Evolutionary conservation across 2,113 vertebrate species (phyloP), one percentile per base, ranked within the genome.

Genomic region (Gallinago jamesoni): DNA sequence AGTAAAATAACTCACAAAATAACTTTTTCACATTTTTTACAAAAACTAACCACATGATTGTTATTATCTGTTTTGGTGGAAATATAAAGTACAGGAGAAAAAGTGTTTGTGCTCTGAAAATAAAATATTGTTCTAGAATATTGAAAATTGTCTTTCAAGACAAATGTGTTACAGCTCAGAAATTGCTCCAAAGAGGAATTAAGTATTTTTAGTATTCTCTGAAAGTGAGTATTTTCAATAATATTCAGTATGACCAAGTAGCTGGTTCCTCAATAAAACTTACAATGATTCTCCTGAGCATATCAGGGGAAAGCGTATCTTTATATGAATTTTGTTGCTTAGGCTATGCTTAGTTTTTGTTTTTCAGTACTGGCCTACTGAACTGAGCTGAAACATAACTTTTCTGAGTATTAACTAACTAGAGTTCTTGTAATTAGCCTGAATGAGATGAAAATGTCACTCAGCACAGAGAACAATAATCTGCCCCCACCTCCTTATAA

Each of bases 1-100:
- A 14, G 22, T 76, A 73, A 84, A 87, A 70, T 55, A 87, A 66
- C 30, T 91, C 14, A 48, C 12, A 84, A 78, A 93, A 84, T 68
- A 59, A 15, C 47, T 27, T 39, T 66, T 35, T n/a, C 10, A 31
- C 27, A 16, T 7, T 33, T 87, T 87, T 52, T 53, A 28, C 11
- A 64, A n/a, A 72, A 84, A 30, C 7, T 25, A 69, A 14, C n/a
- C 8, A 25, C 3, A 33, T 0, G 0, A 12, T 53, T 86, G 43
- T 70, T 80, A 14, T 35, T 84, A 28, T 33, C 39, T 91, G 28
- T 23, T 91, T 81, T 43, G 62, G 16, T 47, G 41, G 20, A 92
- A 86, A 59, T 13, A 27, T 48, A 17, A 77, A 57, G 16, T 77
- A 31, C 10, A 18, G 25, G 13, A 45, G 75, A 86, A 80, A 59